Base-by-base conservation (phyloP, 2,888 invertebrate genomes). In the Andricus quercusramuli region DNA sequence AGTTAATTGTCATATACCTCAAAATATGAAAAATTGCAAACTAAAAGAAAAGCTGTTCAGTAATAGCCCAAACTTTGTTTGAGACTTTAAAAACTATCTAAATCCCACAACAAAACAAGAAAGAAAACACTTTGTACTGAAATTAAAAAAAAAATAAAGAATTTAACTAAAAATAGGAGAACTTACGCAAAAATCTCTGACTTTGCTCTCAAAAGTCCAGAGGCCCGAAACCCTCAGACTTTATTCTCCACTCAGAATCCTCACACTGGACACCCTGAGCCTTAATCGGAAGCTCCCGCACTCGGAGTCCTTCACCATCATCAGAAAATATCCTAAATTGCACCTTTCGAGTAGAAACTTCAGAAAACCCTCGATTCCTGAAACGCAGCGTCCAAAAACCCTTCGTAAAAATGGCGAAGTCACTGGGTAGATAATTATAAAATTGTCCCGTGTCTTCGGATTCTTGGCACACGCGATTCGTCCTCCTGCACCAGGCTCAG, bases 401-500 rank as follows among this genome's bases (percentile, higher is more conserved):
- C 51, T 51, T 51, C 5, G 17, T n/a, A 29, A 32, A 51, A 56
- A 56, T 29, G 56, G 32, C 25, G 25, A 68, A 74, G 41, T 41
- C n/a, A 67, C 37, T 41, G 41, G 67, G 67, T 41, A 41, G 41
- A 64, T 29, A 44, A 44, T 44, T 44, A 64, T 67, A n/a, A 67
- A n/a, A 41, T 70, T 70, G 70, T 64, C 17, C 65, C 15, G 32
- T 22, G 22, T 77, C 62, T 41, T 17, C 8, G 32, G 56, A 51
- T 56, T 3, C 32, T 74, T 44, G 44, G 22, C 64, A 13, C 68
- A 62, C 47, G 17, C 13, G 47, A 64, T 47, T 64, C 29, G 11
- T 65, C 59, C 8, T 13, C 67, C 32, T 37, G 32, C 5, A 47
- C 17, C 4, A 1, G 5, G 3, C 44, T 89, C 84, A 88, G 78